A percentile compares a stretch with the other conserved stretches of the same genome.
These are phyloP conservation scores for Reticulitermes lucifugus DNA, from an alignment of 2,888 invertebrate genomes.

Conservation along the genomic window DNA sequence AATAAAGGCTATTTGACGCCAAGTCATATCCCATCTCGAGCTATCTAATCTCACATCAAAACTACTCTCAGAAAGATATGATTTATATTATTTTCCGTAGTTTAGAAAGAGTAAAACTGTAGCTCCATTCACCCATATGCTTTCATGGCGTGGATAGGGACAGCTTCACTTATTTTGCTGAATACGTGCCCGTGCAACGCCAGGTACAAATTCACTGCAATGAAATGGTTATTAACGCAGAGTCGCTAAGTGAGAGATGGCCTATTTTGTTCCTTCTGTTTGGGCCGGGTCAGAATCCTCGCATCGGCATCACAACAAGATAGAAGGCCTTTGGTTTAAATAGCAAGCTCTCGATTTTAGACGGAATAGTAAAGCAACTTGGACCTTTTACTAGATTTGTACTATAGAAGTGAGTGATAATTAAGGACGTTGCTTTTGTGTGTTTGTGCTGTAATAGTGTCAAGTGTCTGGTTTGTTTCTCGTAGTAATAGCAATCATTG, in stretches of 20 bases:
- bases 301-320: background rate
- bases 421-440: background rate
- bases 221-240: background rate
- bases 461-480: background rate
- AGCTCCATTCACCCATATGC: no score
- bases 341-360: background rate
- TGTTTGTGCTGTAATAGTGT: background rate
- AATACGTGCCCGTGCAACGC: no score
- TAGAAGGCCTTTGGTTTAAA: background rate
- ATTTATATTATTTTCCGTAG: no score
- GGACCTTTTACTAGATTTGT: no score
- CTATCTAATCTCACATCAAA: no score
- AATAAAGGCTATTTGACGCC: no score
- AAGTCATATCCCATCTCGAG: no score
- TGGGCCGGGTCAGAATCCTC: background rate
- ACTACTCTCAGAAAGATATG: no score
- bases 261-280: background rate
- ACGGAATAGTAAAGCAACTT: background rate
- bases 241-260: background rate
- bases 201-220: no score
- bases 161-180: no score
- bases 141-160: no score
- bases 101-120: no score
- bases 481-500: background rate
- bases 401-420: background rate